Base-by-base conservation (phyloP, 2,888 invertebrate genomes). In the Lasioglossum figueresi region DNA sequence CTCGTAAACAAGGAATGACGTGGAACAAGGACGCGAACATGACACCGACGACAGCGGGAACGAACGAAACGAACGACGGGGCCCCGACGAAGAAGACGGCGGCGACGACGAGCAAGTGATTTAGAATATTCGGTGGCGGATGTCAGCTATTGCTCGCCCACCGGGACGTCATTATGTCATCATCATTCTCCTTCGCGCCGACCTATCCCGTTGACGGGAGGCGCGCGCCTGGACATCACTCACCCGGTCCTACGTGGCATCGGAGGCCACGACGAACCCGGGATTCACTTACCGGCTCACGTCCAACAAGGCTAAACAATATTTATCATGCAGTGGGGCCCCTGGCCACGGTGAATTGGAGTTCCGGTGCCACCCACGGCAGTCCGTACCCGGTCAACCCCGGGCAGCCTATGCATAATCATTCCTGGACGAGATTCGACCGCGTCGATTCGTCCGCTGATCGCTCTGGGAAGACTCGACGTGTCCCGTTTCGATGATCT, bases 81-180 rank as follows among this genome's bases (percentile, higher is more conserved):
- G 73, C 78, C 82, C 74, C 79, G 82, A 80, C 75, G 83, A 83
- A 79, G 90, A 90, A 78, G 86, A 88, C 81, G 74, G 73, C 68
- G 37, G 83, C 45, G 86, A 86, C 76, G 81, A 83, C 83, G 82
- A 91, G 90, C 91, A 87, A 91, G 94, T 93, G 94, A 94, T 94
- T 94, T 94, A 94, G 94, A 94, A 94, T 94, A 94, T 94, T 94
- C 93, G 94, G 94, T 93, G 94, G 94, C 94, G 94, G 94, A 94
- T 94, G 94, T 94, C 94, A 94, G 94, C 93, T 94, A 94, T 94
- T 94, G 94, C 94, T 94, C 94, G 94, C 94, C 94, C 94, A 94
- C 94, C 93, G 94, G 93, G 94, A 94, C 91, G 94, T 94, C 94
- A 94, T 94, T 94, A 94, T 94, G 94, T 94, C 94, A 94, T 94